These are phyloP conservation scores for Pogonomyrmex californicus DNA, from an alignment of 1,140 invertebrate genomes.

Conservation along the genomic window DNA sequence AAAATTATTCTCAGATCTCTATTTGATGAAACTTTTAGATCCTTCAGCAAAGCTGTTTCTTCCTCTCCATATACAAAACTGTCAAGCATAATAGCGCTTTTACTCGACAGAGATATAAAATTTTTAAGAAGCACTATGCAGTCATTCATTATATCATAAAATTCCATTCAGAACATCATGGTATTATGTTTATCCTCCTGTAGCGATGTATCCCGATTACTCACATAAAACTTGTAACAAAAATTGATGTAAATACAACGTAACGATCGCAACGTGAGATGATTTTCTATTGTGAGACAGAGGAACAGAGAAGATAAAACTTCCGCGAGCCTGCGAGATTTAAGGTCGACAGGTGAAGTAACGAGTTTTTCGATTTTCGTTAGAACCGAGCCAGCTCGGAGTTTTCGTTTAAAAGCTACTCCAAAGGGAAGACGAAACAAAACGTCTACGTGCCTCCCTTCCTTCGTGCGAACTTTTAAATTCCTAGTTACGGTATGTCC, in stretches of 20 bases:
- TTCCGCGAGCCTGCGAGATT: conserved; percentile 49
- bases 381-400: background rate
- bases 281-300: background rate
- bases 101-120: background rate
- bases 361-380: conserved; percentile 54
- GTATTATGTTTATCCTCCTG: background rate
- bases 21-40: too few species aligned
- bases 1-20: too few species aligned
- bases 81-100: background rate
- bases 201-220: background rate
- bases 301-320: background rate
- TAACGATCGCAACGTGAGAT: background rate
- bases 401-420: conserved; percentile 64
- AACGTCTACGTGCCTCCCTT: conserved; percentile 23
- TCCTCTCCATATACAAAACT: background rate
- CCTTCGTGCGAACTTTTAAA: conserved; percentile 68
- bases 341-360: conserved; percentile 49
- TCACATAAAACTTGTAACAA: background rate
- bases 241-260: background rate
- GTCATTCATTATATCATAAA: background rate
- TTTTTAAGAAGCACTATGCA: background rate
- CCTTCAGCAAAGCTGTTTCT: too few species aligned
- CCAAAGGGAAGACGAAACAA: conserved; percentile 2
- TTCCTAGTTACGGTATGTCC: conserved; percentile 54
- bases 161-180: background rate